Base-by-base conservation (phyloP, 2,888 invertebrate species). In the Drosophila trichaetosa region DNA sequence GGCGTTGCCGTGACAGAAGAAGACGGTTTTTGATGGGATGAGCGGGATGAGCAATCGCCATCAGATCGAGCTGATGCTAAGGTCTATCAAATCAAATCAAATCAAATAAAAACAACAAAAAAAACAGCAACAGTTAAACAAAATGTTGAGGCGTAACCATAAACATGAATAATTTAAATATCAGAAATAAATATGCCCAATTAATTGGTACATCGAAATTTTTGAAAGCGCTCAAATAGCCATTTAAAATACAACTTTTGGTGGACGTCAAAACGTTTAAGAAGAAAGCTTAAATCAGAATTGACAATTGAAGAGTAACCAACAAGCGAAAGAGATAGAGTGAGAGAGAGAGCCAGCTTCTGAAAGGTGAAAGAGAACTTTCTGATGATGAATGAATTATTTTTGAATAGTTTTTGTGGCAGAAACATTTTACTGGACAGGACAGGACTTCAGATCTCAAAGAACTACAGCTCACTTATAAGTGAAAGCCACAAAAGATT, bases 1-100 rank as follows among this genome's bases (percentile, higher is more conserved):
- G 63, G 63, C 57, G 66, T 69, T 69, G 53, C 70, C 76, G 38
- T 69, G 63, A 64, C 69, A 63, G 62, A 49, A 79, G 65, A 34
- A 21, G 42, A 31, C 29, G 29, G 21, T 40, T 38, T 38, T 36
- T 51, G 58, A 59, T 38, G 58, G 38, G 56, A 76, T 66, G 77
- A 62, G 58, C 40, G 58, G 38, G 56, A 76, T 66, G 77, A 62
- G 58, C 40, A 40, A 61, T 62, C 40, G 73, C 36, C 60, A 68
- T 59, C 58, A 36, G 46, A 13, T 48, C 5, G 8, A 53, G 40
- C 51, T 46, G 31, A 58, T 49, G n/a, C 24, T 46, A 40, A 24
- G 18, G 31, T 33, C 46, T n/a, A 62, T 48, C 61, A 61, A 40
- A 67, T 46, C 27, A 69, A 69, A 51, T n/a, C 18, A 40, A 36